Evolutionary conservation across 1,140 invertebrate species (phyloP).

Genomic region (Bursaphelenchus mucronatus): DNA sequence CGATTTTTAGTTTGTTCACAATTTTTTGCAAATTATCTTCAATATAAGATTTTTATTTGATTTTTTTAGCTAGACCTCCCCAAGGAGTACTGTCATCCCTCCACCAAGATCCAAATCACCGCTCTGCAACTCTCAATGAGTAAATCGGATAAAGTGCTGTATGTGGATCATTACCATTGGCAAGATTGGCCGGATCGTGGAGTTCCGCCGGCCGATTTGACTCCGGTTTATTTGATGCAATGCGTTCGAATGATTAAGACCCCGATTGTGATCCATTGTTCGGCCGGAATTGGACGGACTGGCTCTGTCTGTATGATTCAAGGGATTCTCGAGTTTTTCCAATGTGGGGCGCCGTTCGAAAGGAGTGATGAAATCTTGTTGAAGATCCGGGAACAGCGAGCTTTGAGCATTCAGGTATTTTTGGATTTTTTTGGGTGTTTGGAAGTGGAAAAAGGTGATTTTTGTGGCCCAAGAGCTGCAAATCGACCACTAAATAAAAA

Average conservation of each 20-base stretch:
- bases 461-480: no score
- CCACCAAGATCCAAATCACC: no score
- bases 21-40: no score
- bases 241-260: neutral
- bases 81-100: no score
- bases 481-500: no score
- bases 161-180: neutral
- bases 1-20: neutral
- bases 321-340: neutral
- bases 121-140: neutral
- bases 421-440: no score
- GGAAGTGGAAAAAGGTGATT: no score
- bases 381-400: constrained; percentile 9
- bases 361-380: neutral
- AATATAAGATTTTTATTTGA: no score
- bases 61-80: no score
- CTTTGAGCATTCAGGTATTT: no score
- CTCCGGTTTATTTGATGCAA: neutral
- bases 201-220: neutral
- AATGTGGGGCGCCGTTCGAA: neutral
- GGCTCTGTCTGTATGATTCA: neutral
- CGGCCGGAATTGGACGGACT: constrained; percentile 10
- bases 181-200: neutral
- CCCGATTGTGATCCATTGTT: constrained; percentile 12
- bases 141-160: neutral